A percentile compares a stretch with the other conserved stretches of the same genome.
These are phyloP conservation scores for Aegypius monachus DNA, from an alignment of 2,113 vertebrate genomes.

Conservation along the genomic window DNA sequence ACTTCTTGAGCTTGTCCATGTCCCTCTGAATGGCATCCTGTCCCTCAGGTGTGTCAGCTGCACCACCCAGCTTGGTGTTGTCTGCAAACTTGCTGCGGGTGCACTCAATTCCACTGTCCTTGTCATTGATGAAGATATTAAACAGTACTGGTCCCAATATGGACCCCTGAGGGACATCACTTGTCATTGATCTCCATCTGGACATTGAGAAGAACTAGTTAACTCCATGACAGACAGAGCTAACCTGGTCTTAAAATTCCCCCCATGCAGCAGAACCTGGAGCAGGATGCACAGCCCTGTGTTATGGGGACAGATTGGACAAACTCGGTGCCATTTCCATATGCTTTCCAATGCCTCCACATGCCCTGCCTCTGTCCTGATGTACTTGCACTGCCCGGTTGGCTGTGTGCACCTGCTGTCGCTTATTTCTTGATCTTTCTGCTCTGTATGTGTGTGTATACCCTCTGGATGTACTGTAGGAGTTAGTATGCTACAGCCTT, in stretches of 20 bases:
- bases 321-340: neutral
- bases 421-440: neutral
- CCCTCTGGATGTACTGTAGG: neutral
- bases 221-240: neutral
- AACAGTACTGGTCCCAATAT: neutral
- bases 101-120: neutral
- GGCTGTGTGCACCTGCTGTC: neutral
- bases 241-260: neutral
- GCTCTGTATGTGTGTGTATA: rapidly evolving
- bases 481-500: neutral
- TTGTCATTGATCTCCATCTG: neutral
- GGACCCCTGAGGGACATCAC: neutral
- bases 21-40: neutral
- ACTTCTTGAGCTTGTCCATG: neutral
- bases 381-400: neutral
- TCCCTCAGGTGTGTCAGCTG: neutral
- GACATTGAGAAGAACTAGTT: neutral
- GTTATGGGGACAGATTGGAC: neutral
- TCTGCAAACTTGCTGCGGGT: neutral
- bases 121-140: neutral
- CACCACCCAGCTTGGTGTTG: neutral
- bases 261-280: neutral
- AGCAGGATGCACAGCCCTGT: neutral
- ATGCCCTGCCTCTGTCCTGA: neutral
- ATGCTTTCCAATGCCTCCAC: neutral